Base-by-base conservation (phyloP, 2,113 vertebrate species). In the Odobenus rosmarus region DNA sequence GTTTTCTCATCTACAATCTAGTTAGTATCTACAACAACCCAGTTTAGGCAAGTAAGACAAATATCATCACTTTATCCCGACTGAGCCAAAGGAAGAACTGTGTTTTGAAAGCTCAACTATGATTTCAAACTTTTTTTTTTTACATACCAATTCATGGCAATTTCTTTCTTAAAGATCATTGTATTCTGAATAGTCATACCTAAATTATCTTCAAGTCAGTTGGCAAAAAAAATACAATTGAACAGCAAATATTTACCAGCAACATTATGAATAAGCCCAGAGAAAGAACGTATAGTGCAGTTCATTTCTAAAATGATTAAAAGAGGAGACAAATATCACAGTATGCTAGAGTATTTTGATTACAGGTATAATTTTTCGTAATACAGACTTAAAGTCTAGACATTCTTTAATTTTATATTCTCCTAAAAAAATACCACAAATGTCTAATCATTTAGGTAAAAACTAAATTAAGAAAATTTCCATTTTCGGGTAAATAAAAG, bases 271-370 rank as follows among this genome's bases (percentile, higher is more conserved):
- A 9, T 39, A 88, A 74, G 9, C 16, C 26, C 28, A 42, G 15
- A 61, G 4, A 71, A 67, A 85, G 74, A 88, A 82, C 7, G 2
- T 62, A 79, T 4, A 74, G 1, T 76, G 5, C 2, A 55, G 10
- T 51, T 19, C 49, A 39, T 88, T 94, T 94, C 46, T 84, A 95
- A 84, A 76, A 19, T 80, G 18, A 95, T 88, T 53, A 89, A 7
- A 74, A 88, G 82, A 84, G 1, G 8, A 80, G 5, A 95, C 15
- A 85, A 6, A 92, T 3, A 90, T 42, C 39, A 67, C 21, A 80
- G 46, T 84, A 53, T n/a, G 13, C 61, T 83, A 39, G 94, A 53
- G 14, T 61, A 91, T 91, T 95, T 76, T 93, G 18, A 97, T 76
- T 51, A 69, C 4, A 81, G 13, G 16, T 21, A 61, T 36, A 84